These are phyloP conservation scores for Nasonia vitripennis DNA, from an alignment of 1,140 invertebrate genomes.

Conservation along the genomic window DNA sequence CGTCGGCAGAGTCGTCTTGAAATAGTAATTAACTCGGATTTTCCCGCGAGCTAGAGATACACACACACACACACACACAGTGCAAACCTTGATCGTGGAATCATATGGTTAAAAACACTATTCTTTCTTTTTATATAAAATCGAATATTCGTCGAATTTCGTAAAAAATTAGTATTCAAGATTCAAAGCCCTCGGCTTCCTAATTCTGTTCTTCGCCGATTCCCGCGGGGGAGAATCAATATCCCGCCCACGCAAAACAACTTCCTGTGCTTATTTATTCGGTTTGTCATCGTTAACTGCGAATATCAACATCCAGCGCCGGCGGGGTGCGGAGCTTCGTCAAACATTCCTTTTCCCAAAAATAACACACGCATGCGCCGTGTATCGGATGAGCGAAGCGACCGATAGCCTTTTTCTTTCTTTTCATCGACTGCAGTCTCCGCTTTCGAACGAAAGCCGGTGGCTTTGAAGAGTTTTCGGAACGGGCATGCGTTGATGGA, in stretches of 20 bases:
- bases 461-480: background rate
- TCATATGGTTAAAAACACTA: background rate
- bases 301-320: background rate
- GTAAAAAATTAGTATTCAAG: background rate
- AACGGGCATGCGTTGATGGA: background rate
- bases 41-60: background rate
- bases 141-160: too few relatives aligned
- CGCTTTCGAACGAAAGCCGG: background rate
- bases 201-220: background rate
- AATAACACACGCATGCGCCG: background rate
- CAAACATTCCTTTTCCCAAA: background rate
- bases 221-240: background rate
- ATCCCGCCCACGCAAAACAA: background rate
- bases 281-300: too few relatives aligned
- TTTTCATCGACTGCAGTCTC: background rate
- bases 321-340: background rate
- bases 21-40: slow-evolving; percentile 32
- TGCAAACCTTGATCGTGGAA: background rate
- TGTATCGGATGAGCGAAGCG: background rate
- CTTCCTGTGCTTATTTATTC: background rate
- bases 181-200: background rate
- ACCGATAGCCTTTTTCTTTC: background rate
- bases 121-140: too few relatives aligned
- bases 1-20: slow-evolving; percentile 12
- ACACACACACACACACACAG: too few relatives aligned